Base-by-base conservation (phyloP, 2,888 invertebrate species). In the Cryptophagus acutangulus region DNA sequence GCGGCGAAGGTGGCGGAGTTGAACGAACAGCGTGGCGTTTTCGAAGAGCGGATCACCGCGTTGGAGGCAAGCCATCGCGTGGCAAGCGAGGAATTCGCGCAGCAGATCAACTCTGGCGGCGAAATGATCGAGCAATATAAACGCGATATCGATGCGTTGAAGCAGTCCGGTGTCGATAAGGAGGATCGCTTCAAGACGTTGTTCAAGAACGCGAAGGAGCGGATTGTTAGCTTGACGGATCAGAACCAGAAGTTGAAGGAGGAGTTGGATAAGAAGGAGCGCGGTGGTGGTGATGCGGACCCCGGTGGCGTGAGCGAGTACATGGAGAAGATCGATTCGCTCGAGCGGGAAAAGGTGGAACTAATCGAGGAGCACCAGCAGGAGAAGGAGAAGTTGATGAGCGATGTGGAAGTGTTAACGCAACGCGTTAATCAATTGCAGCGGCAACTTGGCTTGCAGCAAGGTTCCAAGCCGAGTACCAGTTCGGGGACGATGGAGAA, bases 171-270 rank as follows among this genome's bases (percentile, higher is more conserved):
- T 30, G 53, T 62, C 36, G 71, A 72, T 28, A 71, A 71, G 43
- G 73, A 73, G 41, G 71, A 72, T 43, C 55, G 71, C 35, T 71
- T 72, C 37, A 69, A 72, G 38, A 65, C 62, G 40, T 74, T 87
- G 5, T 72, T 87, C 24, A 83, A 83, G 58, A 84, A 82, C 54
- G 84, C 87, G 1, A 82, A 86, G 61, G 79, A 77, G 41, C 81
- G 82, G 59, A 86, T 87, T 43, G 78, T 82, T 55, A 79, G 77
- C 46, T 66, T 87, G 17, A 82, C 84, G 0, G 86, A 87, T 57
- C 72, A 78, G 10, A 84, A 83, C 57, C 80, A 78, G 53, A 70
- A 71, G 4, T 66, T 81, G 6, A 73, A 70, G 41, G 75, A 77
- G 24, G 81, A 83, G 59, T 49, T 56, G 36, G 56, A 40, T 72